Conservation (phyloP, 2,113 vertebrate species). For the Recurvirostra avosetta region DNA sequence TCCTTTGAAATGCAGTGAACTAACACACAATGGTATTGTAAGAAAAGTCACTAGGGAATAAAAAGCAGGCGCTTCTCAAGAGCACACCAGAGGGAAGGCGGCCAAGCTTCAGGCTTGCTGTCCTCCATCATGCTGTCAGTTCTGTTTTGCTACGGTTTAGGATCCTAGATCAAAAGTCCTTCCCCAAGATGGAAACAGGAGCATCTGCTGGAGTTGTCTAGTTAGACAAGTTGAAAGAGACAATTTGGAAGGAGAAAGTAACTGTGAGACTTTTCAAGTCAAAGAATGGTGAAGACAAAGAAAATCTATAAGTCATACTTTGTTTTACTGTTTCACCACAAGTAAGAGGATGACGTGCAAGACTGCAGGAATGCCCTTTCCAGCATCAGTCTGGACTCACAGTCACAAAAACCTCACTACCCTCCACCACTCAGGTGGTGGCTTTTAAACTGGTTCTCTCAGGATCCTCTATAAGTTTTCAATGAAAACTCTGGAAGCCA, state of each 20-base stretch:
- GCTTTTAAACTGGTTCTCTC: background rate
- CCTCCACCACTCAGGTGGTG: background rate
- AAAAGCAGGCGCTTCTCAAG: background rate
- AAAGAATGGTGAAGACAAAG: background rate
- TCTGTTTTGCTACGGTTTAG: background rate
- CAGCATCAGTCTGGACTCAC: background rate
- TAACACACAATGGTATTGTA: background rate
- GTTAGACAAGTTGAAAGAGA: background rate
- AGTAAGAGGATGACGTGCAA: background rate
- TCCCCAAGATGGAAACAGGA: background rate
- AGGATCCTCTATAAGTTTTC: background rate
- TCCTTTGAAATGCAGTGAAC: background rate
- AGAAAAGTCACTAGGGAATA: background rate
- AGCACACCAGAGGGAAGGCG: background rate
- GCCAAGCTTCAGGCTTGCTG: background rate
- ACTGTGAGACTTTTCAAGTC: background rate
- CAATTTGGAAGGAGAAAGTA: background rate
- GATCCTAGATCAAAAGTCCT: background rate
- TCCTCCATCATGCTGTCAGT: background rate
- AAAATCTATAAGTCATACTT: background rate
- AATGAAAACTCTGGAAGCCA: background rate
- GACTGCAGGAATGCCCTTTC: background rate
- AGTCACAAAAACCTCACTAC: background rate
- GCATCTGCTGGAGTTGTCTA: background rate
- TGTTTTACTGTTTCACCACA: background rate